Base-by-base conservation (phyloP, 2,113 vertebrate species). In the Hippocampus abdominalis region DNA sequence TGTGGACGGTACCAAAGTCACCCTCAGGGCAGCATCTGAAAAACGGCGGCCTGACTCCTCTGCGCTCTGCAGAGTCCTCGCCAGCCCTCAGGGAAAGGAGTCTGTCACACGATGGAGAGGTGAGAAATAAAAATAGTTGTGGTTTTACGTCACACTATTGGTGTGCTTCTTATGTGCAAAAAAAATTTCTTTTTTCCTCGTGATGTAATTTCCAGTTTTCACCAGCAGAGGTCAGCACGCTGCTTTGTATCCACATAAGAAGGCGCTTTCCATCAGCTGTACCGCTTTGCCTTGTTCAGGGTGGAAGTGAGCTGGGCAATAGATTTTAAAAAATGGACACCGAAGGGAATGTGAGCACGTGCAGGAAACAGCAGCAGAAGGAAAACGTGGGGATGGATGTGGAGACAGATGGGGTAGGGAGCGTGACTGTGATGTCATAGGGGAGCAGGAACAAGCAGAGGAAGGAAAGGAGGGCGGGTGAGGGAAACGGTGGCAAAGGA, bases 1-100 rank as follows among this genome's bases (percentile, higher is more conserved):
- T 94, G 89, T 98, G 96, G 96, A 93, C 92, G 62, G 93, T 94
- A 68, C 91, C 95, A 89, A 95, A 95, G 90, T 96, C 95, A 0
- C 92, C 94, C 75, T 95, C 95, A 49, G 87, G 91, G 81, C 94
- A 96, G 69, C 91, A 90, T 77, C 84, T 95, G 91, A 96, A 94
- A 90, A 96, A 95, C 0, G 93, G 93, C 75, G 91, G 91, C 46
- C 84, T 94, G 80, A 93, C 93, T 81, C 93, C 94, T 75, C 89
- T 94, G 16, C 89, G 90, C 16, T 91, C 94, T 27, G 88, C 93
- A n/a, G 91, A 95, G 60, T 93, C 94, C 27, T 92, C 90, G 80
- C 91, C 91, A 27, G 63, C 86, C 21, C 91, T 94, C 77, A 93
- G 93, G 11, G 93, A 82, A 40, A 91, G 81, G 9, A 79, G 79